Evolutionary conservation across 2,888 invertebrate species (phyloP).

Genomic region (Lasiommata megera): DNA sequence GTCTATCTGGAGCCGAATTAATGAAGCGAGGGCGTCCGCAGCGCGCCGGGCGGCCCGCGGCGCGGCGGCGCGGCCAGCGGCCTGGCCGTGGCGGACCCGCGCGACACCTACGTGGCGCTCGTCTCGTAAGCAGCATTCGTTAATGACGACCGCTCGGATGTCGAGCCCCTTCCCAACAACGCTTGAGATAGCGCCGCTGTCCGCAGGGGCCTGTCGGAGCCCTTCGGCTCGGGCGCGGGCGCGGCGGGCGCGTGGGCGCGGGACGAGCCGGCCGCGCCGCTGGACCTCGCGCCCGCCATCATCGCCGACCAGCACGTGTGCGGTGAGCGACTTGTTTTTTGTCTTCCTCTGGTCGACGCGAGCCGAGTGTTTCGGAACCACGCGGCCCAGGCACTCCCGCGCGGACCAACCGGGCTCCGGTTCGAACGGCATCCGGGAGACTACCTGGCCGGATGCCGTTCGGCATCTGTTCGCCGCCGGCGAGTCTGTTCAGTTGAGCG

Average conservation of each 20-base stretch:
- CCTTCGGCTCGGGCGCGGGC: slow-evolving; percentile 52
- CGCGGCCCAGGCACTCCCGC: too few species aligned
- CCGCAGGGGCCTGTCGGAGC: slow-evolving; percentile 51
- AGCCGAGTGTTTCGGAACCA: too few species aligned
- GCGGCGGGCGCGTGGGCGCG: slow-evolving; percentile 46
- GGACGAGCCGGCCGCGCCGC: slow-evolving; percentile 47
- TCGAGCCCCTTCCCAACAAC: too few species aligned
- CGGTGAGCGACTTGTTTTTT: slow-evolving; percentile 48
- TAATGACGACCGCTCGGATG: background rate
- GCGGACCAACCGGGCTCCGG: too few species aligned
- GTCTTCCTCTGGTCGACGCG: too few species aligned
- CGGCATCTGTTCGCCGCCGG: too few species aligned
- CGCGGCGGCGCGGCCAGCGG: slow-evolving; percentile 68
- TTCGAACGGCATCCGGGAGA: too few species aligned
- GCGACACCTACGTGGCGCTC: slow-evolving; percentile 85
- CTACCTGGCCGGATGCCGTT: too few species aligned
- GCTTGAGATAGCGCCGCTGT: background rate
- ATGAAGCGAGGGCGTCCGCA: slow-evolving; percentile 12
- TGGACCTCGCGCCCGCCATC: slow-evolving; percentile 66
- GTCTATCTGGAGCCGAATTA: too few species aligned
- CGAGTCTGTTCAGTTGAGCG: too few species aligned
- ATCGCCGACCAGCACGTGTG: slow-evolving; percentile 56
- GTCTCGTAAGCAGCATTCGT: slow-evolving; percentile 82
- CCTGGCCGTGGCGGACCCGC: slow-evolving; percentile 83
- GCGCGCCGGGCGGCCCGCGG: slow-evolving; percentile 17